Evolutionary conservation across 37 sponge, comb jelly and placozoan genomes (phyloP).

Genomic region (Cliona cf. orientalis): DNA sequence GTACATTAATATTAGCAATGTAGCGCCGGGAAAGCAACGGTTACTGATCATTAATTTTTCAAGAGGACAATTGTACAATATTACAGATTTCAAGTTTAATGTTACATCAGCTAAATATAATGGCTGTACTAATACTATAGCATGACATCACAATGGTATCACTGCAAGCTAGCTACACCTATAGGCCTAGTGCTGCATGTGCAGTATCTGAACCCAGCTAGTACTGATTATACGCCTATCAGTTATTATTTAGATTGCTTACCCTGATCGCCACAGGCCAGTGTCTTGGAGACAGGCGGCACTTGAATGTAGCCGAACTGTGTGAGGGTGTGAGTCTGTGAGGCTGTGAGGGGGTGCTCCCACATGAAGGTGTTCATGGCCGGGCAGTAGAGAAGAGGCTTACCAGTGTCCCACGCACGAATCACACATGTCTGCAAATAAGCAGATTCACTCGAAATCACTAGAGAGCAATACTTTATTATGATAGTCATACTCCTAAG

Average conservation of each 20-base stretch:
- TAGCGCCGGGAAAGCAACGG: too few relatives aligned
- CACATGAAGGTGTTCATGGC: constrained; percentile 99
- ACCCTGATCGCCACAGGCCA: constrained; percentile 96
- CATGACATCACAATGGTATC: too few relatives aligned
- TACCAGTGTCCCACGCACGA: constrained; percentile 88
- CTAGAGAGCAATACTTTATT: background rate
- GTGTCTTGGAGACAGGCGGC: constrained; percentile 84
- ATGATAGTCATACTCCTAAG: background rate
- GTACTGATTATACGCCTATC: too few relatives aligned
- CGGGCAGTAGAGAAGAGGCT: constrained; percentile 91
- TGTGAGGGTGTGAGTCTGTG: constrained; percentile 51
- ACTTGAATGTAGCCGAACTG: constrained; percentile 76
- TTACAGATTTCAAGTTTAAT: too few relatives aligned
- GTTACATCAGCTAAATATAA: background rate
- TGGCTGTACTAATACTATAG: background rate
- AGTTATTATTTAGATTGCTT: background rate
- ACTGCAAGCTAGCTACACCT: too few relatives aligned
- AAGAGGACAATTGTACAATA: background rate
- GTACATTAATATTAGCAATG: background rate
- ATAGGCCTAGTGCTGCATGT: too few relatives aligned
- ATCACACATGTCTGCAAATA: constrained; percentile 78
- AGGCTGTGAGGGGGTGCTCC: constrained; percentile 86
- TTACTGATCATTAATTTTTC: background rate
- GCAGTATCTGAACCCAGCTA: too few relatives aligned
- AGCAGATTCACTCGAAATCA: background rate